Evolutionary conservation across 2,113 vertebrate species (phyloP).

Genomic region (Cinclus cinclus): DNA sequence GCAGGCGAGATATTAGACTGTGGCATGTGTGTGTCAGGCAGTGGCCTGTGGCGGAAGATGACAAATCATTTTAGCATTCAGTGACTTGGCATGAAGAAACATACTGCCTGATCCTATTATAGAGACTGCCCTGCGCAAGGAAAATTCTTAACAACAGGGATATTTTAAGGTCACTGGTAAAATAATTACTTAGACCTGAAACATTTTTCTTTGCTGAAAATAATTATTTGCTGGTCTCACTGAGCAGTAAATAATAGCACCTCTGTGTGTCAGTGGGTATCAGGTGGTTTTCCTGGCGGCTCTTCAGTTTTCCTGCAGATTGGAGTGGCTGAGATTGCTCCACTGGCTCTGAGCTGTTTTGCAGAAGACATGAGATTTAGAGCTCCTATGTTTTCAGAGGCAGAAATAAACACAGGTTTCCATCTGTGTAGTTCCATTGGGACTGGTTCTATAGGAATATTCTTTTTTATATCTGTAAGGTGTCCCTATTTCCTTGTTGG

Average conservation of each 20-base stretch:
- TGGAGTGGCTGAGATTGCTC: not conserved
- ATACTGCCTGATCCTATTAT: conserved; percentile 46
- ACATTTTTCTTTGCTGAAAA: not conserved
- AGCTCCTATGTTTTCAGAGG: not conserved
- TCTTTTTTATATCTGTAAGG: not conserved
- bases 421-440: not conserved
- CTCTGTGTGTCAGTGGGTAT: not conserved
- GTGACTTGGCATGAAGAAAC: conserved; percentile 52
- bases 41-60: conserved; percentile 32
- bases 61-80: conserved; percentile 47
- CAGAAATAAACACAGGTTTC: not conserved
- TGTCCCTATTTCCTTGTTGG: not conserved
- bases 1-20: not conserved
- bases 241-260: conserved; percentile 23
- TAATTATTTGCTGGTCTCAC: not conserved
- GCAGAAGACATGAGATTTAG: not conserved
- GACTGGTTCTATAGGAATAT: not conserved
- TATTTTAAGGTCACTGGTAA: conserved; percentile 38
- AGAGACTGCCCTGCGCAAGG: not conserved
- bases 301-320: not conserved
- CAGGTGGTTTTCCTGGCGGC: conserved; percentile 6
- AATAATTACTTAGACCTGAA: conserved; percentile 4
- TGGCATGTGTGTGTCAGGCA: conserved; percentile 48
- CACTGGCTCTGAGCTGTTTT: not conserved
- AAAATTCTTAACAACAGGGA: conserved; percentile 5